phyloP scores from a whole-genome alignment of 2,113 vertebrate species.

The Petrocephalus microphthalmus region DNA sequence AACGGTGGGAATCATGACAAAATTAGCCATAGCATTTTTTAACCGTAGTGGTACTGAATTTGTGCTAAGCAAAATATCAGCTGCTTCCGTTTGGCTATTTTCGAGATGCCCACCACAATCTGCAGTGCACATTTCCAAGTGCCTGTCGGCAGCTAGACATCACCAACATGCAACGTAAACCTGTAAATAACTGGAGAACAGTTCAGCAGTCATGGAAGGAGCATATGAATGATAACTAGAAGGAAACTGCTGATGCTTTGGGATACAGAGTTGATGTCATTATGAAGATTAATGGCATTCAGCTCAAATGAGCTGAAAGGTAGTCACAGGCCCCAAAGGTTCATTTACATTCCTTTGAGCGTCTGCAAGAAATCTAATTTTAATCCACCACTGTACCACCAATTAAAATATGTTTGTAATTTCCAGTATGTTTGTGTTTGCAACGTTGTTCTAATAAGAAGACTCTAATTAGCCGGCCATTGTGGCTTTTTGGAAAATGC shows the following conservation, averaged over 20 bases:
- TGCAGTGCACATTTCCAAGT: not conserved
- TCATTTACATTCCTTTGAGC: slow-evolving; percentile 29
- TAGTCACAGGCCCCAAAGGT: not conserved
- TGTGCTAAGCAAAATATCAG: not conserved
- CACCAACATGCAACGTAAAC: slow-evolving; percentile 21
- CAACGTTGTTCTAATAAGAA: slow-evolving; percentile 35
- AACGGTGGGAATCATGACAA: not conserved
- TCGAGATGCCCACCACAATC: not conserved
- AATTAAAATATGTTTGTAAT: slow-evolving; percentile 38
- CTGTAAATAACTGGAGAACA: slow-evolving; percentile 18
- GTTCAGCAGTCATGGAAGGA: not conserved
- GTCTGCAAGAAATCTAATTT: slow-evolving; percentile 16
- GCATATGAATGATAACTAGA: slow-evolving; percentile 3
- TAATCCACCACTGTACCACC: slow-evolving; percentile 26
- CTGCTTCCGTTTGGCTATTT: not conserved
- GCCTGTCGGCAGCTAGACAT: not conserved
- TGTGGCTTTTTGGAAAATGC: slow-evolving; percentile 35
- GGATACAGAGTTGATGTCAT: slow-evolving; percentile 21
- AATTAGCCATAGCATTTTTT: not conserved
- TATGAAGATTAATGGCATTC: slow-evolving; percentile 28
- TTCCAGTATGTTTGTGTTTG: slow-evolving; percentile 35
- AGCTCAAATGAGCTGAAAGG: slow-evolving; percentile 8
- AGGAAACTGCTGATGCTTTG: slow-evolving; percentile 24
- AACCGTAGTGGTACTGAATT: not conserved
- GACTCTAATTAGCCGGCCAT: slow-evolving; percentile 38